Percentiles rank a stretch among this genome's conserved stretches.
These are phyloP conservation scores for Equus quagga DNA, from an alignment of 2,113 vertebrate genomes.

Conservation along the genomic window DNA sequence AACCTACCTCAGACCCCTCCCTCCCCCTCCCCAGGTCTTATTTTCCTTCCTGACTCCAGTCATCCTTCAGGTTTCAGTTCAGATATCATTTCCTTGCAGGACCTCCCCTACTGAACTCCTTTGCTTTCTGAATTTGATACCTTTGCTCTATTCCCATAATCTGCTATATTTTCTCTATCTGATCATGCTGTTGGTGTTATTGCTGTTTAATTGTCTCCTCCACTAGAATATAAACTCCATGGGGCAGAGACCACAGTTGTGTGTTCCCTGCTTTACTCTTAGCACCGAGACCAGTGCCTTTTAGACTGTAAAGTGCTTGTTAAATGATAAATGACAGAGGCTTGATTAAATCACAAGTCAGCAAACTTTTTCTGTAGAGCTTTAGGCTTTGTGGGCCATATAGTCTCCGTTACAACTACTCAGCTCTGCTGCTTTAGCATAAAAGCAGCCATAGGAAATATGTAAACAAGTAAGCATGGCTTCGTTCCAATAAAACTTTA, in stretches of 20 bases:
- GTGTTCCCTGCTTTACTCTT: not conserved
- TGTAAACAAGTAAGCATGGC: not conserved
- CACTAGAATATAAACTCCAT: not conserved
- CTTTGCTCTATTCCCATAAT: not conserved
- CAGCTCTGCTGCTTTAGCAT: not conserved
- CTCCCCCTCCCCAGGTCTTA: not conserved
- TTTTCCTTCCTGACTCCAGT: not conserved
- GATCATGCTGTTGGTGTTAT: not conserved
- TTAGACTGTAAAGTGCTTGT: not conserved
- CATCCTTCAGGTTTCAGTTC: not conserved
- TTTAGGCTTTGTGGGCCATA: not conserved
- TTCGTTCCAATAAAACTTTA: slow-evolving; percentile 22
- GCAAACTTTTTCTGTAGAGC: not conserved
- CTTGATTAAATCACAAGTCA: not conserved
- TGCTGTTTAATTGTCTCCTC: not conserved
- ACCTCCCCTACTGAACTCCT: not conserved
- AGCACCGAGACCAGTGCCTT: not conserved
- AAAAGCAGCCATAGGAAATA: not conserved
- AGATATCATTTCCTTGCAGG: not conserved
- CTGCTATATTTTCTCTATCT: not conserved
- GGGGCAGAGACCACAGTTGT: not conserved
- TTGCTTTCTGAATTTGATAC: not conserved
- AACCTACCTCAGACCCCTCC: not conserved
- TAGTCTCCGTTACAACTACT: not conserved
- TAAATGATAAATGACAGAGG: not conserved